These are phyloP conservation scores for Loris lydekkerianus DNA, from an alignment of 2,797 vertebrate species.

Conservation along the genomic window DNA sequence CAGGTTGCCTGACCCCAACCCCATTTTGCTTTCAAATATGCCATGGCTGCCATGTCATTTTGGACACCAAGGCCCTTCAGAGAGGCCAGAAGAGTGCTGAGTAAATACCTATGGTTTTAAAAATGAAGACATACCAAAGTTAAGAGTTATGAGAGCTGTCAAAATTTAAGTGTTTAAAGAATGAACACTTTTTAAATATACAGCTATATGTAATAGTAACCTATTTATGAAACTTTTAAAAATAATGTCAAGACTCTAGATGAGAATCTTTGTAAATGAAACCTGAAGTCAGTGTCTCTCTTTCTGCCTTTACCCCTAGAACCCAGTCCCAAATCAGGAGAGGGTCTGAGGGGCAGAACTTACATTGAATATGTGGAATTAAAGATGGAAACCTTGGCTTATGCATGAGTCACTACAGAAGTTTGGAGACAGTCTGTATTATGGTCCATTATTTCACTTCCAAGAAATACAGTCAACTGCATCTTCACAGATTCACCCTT, in stretches of 20 bases:
- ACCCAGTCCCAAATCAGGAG: neutral
- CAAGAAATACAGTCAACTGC: too few relatives aligned
- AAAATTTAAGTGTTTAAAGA: slow-evolving; percentile 44
- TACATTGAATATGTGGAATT: neutral
- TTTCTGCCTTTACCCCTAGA: accelerated
- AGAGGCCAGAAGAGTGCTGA: neutral
- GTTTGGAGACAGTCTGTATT: too few relatives aligned
- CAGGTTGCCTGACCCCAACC: neutral
- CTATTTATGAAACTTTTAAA: slow-evolving; percentile 24
- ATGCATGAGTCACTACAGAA: too few relatives aligned
- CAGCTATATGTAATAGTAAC: neutral
- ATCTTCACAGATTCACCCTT: too few relatives aligned
- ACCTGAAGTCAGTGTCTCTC: neutral
- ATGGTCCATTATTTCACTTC: too few relatives aligned
- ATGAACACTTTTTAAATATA: slow-evolving; percentile 29
- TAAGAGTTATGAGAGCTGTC: neutral
- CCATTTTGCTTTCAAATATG: neutral
- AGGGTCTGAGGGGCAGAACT: neutral
- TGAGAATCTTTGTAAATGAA: neutral
- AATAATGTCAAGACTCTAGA: neutral
- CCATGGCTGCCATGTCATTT: neutral
- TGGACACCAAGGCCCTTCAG: neutral
- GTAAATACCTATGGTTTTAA: neutral
- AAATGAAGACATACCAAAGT: slow-evolving; percentile 31
- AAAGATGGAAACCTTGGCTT: neutral